Conservation (phyloP, 2,888 invertebrate genomes). For the Drosophila pegasa region DNA sequence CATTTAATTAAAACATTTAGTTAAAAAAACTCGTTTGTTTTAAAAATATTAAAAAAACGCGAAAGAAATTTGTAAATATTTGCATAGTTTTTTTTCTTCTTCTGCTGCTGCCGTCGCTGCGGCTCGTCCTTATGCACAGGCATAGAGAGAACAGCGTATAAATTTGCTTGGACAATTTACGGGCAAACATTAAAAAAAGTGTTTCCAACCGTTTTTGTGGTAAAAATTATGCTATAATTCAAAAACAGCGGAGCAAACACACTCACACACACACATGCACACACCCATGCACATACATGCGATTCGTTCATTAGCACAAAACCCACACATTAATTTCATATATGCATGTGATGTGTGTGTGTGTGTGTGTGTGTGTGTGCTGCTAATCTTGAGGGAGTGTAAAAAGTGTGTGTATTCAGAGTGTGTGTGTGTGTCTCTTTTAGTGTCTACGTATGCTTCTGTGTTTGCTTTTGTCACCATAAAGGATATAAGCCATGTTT, state of each 20-base stretch:
- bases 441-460: slow-evolving; percentile 30
- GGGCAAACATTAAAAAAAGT: slow-evolving; percentile 45
- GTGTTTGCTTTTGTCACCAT: slow-evolving; percentile 63
- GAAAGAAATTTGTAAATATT: slow-evolving; percentile 41
- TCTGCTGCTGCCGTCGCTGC: slow-evolving; percentile 4
- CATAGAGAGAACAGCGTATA: slow-evolving; percentile 33
- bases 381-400: slow-evolving; percentile 63
- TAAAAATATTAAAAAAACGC: slow-evolving; percentile 6
- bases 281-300: slow-evolving; percentile 13
- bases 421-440: slow-evolving; percentile 15
- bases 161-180: slow-evolving; percentile 60
- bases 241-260: slow-evolving; percentile 63
- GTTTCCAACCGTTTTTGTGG: slow-evolving; percentile 56
- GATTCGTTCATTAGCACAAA: slow-evolving; percentile 74
- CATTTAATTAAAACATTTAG: slow-evolving; percentile 47
- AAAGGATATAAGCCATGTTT: slow-evolving; percentile 65
- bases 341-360: slow-evolving; percentile 14
- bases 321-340: slow-evolving; percentile 72
- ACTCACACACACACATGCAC: slow-evolving; percentile 26
- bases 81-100: slow-evolving; percentile 54
- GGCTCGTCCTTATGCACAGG: slow-evolving; percentile 29
- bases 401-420: slow-evolving; percentile 30
- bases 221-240: slow-evolving; percentile 78
- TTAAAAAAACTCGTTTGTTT: slow-evolving; percentile 9
- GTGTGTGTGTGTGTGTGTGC: slow-evolving; percentile 32